Evolutionary conservation across 2,888 invertebrate species (phyloP).

Genomic region (Piscicola geometra): DNA sequence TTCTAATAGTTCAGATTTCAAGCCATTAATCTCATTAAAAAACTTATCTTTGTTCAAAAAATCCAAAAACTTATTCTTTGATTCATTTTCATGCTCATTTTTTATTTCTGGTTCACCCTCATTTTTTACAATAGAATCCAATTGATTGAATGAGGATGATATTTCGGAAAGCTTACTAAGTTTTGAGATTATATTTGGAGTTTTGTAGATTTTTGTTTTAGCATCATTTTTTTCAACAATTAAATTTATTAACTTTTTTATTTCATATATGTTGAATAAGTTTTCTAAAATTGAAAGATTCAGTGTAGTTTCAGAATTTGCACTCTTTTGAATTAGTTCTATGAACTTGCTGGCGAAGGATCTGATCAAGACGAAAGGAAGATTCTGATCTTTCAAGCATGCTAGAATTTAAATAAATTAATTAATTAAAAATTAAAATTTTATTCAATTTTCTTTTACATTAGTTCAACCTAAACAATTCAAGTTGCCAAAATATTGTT

Average conservation of each 20-base stretch:
- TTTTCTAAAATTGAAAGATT: not conserved
- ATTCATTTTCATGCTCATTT: not conserved
- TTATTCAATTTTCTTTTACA: not conserved
- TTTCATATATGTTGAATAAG: not conserved
- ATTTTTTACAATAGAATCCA: not conserved
- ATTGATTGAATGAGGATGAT: not conserved
- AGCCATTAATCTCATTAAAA: not conserved
- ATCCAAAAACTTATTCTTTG: not conserved
- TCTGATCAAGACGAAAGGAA: not conserved
- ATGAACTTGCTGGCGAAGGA: not conserved
- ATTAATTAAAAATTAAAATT: not conserved
- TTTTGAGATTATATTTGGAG: conserved; percentile 1
- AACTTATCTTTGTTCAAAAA: not conserved
- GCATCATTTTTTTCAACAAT: not conserved
- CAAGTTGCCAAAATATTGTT: not conserved
- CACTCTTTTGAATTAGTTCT: no score
- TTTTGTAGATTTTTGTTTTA: not conserved
- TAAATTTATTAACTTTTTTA: not conserved
- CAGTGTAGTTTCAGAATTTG: not conserved
- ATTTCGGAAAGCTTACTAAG: not conserved
- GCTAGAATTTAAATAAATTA: not conserved
- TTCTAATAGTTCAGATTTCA: not conserved
- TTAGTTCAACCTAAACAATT: not conserved
- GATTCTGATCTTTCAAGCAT: not conserved
- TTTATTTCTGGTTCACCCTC: not conserved